A percentile compares a stretch with the other conserved stretches of the same genome.
Conservation (phyloP, 2,888 invertebrate species). For the Drosophila pseudotakahashii region DNA sequence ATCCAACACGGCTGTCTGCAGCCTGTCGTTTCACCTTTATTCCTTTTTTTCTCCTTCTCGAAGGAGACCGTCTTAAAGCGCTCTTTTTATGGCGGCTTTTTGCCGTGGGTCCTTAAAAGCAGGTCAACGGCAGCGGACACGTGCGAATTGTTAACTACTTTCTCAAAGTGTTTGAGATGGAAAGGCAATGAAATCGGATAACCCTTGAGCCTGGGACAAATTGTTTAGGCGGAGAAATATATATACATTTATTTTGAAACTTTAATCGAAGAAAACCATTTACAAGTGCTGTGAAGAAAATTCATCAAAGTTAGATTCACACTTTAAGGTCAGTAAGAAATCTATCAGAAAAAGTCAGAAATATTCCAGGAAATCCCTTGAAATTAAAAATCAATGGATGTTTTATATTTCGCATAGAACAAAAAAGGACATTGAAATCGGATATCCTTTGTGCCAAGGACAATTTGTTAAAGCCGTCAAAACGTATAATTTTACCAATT, state of each 20-base stretch:
- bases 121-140: conserved; percentile 59
- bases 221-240: conserved; percentile 14
- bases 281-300: no score
- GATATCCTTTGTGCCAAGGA: conserved; percentile 17
- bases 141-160: conserved; percentile 49
- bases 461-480: conserved; percentile 7
- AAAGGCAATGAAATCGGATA: conserved; percentile 31
- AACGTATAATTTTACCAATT: conserved; percentile 44
- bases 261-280: conserved; percentile 1
- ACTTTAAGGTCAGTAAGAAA: no score
- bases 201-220: conserved; percentile 21
- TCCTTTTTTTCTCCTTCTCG: conserved; percentile 1
- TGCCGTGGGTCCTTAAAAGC: conserved; percentile 31
- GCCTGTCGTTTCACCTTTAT: conserved; percentile 49
- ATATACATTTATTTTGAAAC: neutral
- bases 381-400: neutral
- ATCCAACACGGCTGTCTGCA: conserved; percentile 40
- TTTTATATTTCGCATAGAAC: no score
- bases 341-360: no score
- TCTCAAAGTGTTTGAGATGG: conserved; percentile 5
- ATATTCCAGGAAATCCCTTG: no score
- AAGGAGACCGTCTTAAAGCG: conserved; percentile 20
- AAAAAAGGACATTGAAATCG: conserved; percentile 18
- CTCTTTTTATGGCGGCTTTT: conserved; percentile 15
- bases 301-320: no score